phyloP scores from a whole-genome alignment of 2,797 vertebrate species.

The Mus spretus region DNA sequence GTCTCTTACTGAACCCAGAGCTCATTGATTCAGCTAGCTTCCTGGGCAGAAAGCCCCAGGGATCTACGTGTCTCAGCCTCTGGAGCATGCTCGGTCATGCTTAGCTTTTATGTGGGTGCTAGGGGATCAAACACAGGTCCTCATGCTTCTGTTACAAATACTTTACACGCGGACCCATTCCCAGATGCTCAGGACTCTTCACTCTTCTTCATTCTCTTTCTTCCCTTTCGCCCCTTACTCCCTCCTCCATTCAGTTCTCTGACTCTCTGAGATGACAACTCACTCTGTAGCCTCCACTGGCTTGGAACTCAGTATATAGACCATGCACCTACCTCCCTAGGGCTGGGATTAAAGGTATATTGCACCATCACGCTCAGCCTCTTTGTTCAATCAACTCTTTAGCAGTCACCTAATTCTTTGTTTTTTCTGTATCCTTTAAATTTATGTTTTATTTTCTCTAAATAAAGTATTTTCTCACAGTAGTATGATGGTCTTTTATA shows the following conservation, averaged over 20 bases:
- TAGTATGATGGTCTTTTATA: background rate
- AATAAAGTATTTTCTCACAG: conserved; percentile 15
- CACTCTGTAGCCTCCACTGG: background rate
- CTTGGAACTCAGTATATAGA: background rate
- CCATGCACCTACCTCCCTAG: background rate
- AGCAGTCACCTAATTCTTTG: conserved; percentile 30
- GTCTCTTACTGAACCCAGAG: background rate
- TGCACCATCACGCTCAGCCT: background rate
- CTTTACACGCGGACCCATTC: background rate
- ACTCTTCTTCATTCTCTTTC: background rate
- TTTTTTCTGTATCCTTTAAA: conserved; percentile 25
- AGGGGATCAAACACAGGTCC: background rate
- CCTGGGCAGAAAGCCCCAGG: background rate
- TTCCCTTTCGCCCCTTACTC: background rate
- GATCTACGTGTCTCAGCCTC: background rate
- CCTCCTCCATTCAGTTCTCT: background rate
- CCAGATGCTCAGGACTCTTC: background rate
- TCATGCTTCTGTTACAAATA: background rate
- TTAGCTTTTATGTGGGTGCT: background rate
- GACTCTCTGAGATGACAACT: background rate
- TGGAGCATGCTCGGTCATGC: background rate
- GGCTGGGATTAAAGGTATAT: background rate
- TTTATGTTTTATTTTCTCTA: conserved; percentile 36
- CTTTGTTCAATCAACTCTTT: background rate
- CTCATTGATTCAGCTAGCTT: background rate